Percentiles rank a stretch among this genome's conserved stretches.
Evolutionary conservation across 2,113 vertebrate genomes (phyloP).

Genomic region (Aegithalos caudatus): DNA sequence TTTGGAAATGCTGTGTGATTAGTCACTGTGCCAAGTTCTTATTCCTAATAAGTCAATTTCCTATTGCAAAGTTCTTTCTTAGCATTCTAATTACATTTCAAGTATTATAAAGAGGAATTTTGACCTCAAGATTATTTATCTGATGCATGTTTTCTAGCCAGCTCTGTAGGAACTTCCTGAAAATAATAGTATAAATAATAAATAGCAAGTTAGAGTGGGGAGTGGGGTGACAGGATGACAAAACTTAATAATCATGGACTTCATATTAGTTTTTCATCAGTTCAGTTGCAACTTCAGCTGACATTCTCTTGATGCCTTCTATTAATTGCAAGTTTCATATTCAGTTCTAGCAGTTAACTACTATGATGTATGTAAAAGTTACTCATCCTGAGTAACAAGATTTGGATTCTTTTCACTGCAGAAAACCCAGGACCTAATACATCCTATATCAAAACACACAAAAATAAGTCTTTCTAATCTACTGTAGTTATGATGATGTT

Average conservation of each 20-base stretch:
- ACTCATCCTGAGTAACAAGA: neutral
- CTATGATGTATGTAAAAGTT: neutral
- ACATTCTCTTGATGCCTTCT: neutral
- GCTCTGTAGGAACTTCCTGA: neutral
- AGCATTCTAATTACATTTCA: neutral
- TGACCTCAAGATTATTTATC: neutral
- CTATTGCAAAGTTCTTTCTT: neutral
- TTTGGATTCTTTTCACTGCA: neutral
- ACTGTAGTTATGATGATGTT: neutral
- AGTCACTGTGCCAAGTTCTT: neutral
- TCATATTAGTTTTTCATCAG: neutral
- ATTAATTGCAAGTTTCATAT: neutral
- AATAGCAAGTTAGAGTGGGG: fast-evolving
- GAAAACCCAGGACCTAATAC: neutral
- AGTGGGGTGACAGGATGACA: neutral
- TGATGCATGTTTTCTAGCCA: neutral
- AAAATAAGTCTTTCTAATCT: neutral
- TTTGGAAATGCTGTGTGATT: neutral
- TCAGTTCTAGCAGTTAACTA: neutral
- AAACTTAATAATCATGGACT: neutral
- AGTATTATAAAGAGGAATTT: neutral
- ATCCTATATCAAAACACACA: neutral
- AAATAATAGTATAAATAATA: neutral
- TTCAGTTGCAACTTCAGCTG: neutral
- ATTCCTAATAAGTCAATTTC: neutral